Evolutionary conservation across 2,888 invertebrate genomes (phyloP).

Genomic region (Polyploca ridens): DNA sequence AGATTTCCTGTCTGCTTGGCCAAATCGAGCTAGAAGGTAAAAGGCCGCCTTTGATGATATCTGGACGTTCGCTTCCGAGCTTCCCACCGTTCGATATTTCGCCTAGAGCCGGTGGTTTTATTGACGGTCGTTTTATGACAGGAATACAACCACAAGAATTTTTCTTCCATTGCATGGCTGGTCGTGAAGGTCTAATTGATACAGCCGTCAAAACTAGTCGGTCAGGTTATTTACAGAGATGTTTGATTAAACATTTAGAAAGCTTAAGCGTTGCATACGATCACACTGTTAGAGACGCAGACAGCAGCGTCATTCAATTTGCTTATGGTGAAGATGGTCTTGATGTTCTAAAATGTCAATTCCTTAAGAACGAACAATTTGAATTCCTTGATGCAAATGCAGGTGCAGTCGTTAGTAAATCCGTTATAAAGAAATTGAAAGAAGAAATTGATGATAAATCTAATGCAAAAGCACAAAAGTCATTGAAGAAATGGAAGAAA

Average conservation of each 20-base stretch:
- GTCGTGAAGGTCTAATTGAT: constrained; percentile 99
- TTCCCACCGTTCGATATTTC: constrained; percentile 94
- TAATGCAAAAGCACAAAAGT: constrained; percentile 84
- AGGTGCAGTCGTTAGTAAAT: constrained; percentile 85
- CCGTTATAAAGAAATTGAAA: constrained; percentile 84
- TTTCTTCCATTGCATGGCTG: constrained; percentile 99
- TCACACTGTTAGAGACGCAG: constrained; percentile 97
- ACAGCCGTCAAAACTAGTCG: constrained; percentile 99
- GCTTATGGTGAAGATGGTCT: constrained; percentile 97
- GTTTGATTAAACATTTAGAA: constrained; percentile 98
- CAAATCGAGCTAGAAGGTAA: constrained; percentile 99
- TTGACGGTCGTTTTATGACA: constrained; percentile 98
- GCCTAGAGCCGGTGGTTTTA: constrained; percentile 97
- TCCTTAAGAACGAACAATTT: constrained; percentile 90
- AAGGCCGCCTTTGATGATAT: constrained; percentile 97
- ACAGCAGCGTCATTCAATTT: constrained; percentile 96
- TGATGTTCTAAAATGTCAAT: constrained; percentile 95
- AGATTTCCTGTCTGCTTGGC: constrained; percentile 98
- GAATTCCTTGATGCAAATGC: constrained; percentile 93
- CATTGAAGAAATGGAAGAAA: constrained; percentile 86
- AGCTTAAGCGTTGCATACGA: constrained; percentile 97
- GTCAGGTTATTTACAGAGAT: constrained; percentile 98
- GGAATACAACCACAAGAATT: constrained; percentile 99
- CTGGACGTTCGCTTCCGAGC: constrained; percentile 96
- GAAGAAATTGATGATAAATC: constrained; percentile 77